Evolutionary conservation across 2,888 invertebrate species (phyloP), one percentile per base, ranked within the genome.

Genomic region (Torymus tubicola): DNA sequence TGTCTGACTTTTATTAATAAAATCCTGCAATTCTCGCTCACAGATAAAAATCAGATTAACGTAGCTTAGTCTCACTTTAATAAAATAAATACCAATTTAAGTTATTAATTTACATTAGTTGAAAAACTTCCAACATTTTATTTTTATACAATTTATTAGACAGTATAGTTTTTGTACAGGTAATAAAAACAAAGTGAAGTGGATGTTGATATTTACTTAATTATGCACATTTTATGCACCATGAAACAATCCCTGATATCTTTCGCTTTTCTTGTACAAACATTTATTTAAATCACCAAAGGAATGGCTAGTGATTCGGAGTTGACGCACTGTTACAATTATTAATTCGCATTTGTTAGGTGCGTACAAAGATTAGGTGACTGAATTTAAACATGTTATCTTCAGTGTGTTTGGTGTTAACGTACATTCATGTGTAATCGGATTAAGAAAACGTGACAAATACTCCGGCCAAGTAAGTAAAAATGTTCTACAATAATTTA

Each of bases 401-500:
- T 79, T 79, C 16, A 73, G 73, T 68, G 58, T 64, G 64, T 81
- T 80, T 73, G 64, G 69, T 82, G 61, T 78, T 63, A 80, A 74
- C 53, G 60, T 71, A 73, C 71, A 69, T 71, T 77, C 16, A 74
- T 77, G 65, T 42, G 63, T 75, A 69, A 75, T 75, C 69, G n/a
- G 58, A 73, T 76, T 78, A 80, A 82, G 57, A 80, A 71, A 82
- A 80, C 42, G 72, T 80, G 80, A 80, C 61, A 74, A 76, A 80
- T 65, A 52, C 42, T 78, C n/a, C 63, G 57, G 61, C 58, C 70
- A 77, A 65, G 73, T 77, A 63, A 80, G 72, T 77, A 80, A 71
- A 80, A 80, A 77, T 67, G 52, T 72, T 71, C 73, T 76, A 81
- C 65, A 76, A 76, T 79, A 81, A 70, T 81, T 81, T 78, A 71